These are phyloP conservation scores for Sylvilagus floridanus DNA, from an alignment of 2,797 vertebrate genomes.

Conservation along the genomic window DNA sequence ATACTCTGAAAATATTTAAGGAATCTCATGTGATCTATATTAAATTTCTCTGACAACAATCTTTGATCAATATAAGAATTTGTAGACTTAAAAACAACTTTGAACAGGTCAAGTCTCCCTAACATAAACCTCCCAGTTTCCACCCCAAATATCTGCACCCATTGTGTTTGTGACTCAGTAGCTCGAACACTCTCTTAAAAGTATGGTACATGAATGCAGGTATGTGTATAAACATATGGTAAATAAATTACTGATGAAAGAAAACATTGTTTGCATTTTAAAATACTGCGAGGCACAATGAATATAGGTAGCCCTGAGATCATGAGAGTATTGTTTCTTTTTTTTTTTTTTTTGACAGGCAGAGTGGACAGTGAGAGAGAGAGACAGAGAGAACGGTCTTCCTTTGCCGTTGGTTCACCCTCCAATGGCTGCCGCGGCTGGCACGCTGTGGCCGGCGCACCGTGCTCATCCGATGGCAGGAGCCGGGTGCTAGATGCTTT, in stretches of 20 bases:
- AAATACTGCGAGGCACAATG: background rate
- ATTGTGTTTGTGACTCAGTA: background rate
- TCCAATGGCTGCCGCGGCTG: no score
- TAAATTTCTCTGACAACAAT: background rate
- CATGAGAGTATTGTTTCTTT: background rate
- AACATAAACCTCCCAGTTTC: background rate
- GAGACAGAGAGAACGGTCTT: no score
- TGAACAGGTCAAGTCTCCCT: background rate
- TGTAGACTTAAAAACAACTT: background rate
- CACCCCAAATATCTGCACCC: background rate
- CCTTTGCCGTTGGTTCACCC: no score
- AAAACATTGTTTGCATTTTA: background rate
- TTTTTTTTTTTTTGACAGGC: no score
- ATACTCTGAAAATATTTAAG: background rate
- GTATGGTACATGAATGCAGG: background rate
- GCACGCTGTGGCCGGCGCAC: no score
- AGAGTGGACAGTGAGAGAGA: no score
- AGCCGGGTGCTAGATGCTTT: no score
- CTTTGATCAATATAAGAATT: background rate
- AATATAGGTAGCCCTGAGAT: background rate
- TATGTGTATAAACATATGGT: background rate
- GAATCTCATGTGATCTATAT: background rate
- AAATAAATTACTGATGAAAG: background rate
- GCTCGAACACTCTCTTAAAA: background rate
- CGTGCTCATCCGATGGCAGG: no score